Base-by-base conservation (phyloP, 2,888 invertebrate genomes). In the Drosophila melanosoma region DNA sequence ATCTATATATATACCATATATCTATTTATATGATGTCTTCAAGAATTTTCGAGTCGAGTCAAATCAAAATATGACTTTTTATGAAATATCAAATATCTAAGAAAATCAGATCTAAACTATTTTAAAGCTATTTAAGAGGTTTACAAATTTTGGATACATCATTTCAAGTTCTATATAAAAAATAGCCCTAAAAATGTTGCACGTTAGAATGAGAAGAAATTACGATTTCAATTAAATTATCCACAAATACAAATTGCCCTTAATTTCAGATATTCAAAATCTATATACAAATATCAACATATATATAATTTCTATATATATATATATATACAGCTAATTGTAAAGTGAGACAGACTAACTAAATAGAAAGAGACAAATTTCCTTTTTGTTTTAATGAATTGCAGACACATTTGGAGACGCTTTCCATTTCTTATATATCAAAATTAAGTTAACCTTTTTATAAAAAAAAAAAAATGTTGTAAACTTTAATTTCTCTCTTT, bases 321-420 rank as follows among this genome's bases (percentile, higher is more conserved):
- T 45, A 45, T 15, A 15, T 26, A 15, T 7, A 48, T 42, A 6
- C 11, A 6, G 7, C 36, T 7, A 3, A 36, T 36, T 36, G 36
- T 2, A 0, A 36, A 15, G 36, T 36, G 53, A 74, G 62, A 26
- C 23, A 36, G 29, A 54, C 7, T 17, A 20, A 53, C 36, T 40
- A 42, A 53, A 53, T 32, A 48, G 45, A 42, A 64, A 58, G 23
- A 35, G 23, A 36, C 20, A 45, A 36, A 29, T 17, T 20, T 32
- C 8, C 7, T n/a, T 26, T 0, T 8, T 0, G 1, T 11, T 38
- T 56, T 20, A 66, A 66, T 59, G 38, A 69, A 74, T 76, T 61
- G 66, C 51, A 59, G 62, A 79, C 69, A 62, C 54, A 63, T 67
- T 60, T 62, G 40, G 15, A 52, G 32, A 35, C 8, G 26, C 26